Evolutionary conservation across 92 coral and sea anemone genomes (phyloP).

Genomic region (Zoanthus gigantus): DNA sequence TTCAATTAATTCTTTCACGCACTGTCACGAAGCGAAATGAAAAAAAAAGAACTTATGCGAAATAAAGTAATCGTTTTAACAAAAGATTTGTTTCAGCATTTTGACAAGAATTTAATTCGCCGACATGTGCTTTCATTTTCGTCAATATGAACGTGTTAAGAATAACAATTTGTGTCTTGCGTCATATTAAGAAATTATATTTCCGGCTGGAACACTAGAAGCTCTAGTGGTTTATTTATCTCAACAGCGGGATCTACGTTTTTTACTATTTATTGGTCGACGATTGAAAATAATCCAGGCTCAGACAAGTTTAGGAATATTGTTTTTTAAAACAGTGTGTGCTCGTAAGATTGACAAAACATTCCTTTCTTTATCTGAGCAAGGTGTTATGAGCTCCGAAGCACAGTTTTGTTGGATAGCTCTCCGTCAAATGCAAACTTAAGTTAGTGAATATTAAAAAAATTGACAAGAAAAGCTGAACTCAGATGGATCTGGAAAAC

Average conservation of each 20-base stretch:
- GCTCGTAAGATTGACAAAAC: background rate
- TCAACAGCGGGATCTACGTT: too few relatives aligned
- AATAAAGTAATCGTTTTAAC: background rate
- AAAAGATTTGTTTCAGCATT: slow-evolving; percentile 6
- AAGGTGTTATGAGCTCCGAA: background rate
- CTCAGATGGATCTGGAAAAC: slow-evolving; percentile 10
- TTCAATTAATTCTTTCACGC: background rate
- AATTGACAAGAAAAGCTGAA: background rate
- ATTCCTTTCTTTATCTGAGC: background rate
- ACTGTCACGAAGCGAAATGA: background rate
- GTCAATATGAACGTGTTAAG: slow-evolving; percentile 27
- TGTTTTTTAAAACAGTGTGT: background rate
- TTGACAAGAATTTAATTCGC: slow-evolving; percentile 6
- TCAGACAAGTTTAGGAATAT: background rate
- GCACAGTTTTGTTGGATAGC: background rate
- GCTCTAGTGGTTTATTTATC: too few relatives aligned
- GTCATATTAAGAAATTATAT: background rate
- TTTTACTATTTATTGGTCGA: background rate
- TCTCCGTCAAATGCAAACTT: background rate
- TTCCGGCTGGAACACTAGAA: background rate
- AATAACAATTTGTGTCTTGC: slow-evolving; percentile 8
- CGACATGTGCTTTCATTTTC: background rate
- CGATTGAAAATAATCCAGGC: background rate
- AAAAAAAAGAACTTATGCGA: background rate
- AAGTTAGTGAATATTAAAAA: background rate